phyloP scores from a whole-genome alignment of 1,140 invertebrate species.

The Achroia grisella region DNA sequence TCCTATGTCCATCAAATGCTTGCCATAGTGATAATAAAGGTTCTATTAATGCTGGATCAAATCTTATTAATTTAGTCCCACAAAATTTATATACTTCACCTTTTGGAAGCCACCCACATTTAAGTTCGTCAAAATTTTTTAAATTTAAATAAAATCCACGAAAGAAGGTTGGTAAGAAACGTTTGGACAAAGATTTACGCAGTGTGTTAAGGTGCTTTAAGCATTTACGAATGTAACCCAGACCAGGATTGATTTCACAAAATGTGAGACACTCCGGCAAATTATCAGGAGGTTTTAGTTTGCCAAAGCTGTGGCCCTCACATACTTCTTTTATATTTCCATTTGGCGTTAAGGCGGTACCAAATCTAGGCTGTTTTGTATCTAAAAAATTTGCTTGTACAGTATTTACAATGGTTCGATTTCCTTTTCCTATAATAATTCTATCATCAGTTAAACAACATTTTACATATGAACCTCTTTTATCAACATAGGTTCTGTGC shows the following conservation, averaged over 20 bases:
- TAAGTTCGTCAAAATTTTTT: conserved; percentile 58
- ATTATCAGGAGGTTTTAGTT: conserved; percentile 38
- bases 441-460: conserved; percentile 64
- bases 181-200: conserved; percentile 46
- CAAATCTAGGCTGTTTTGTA: conserved; percentile 44
- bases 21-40: conserved; percentile 46
- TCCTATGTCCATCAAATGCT: conserved; percentile 42
- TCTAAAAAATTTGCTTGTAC: conserved; percentile 58
- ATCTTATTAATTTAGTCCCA: conserved; percentile 43
- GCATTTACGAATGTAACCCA: conserved; percentile 50
- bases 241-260: conserved; percentile 59
- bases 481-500: conserved; percentile 56
- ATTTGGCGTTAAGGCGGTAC: conserved; percentile 59
- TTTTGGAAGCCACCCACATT: conserved; percentile 47
- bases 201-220: conserved; percentile 62
- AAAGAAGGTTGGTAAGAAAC: conserved; percentile 51
- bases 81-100: conserved; percentile 42
- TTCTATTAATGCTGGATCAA: conserved; percentile 48
- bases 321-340: conserved; percentile 63
- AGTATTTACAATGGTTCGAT: conserved; percentile 38
- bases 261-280: conserved; percentile 46
- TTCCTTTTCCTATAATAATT: conserved; percentile 35
- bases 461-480: conserved; percentile 57
- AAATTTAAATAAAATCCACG: conserved; percentile 52
- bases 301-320: conserved; percentile 62